These are phyloP conservation scores for Clistopyga incitator DNA, from an alignment of 2,888 invertebrate species.

Conservation along the genomic window DNA sequence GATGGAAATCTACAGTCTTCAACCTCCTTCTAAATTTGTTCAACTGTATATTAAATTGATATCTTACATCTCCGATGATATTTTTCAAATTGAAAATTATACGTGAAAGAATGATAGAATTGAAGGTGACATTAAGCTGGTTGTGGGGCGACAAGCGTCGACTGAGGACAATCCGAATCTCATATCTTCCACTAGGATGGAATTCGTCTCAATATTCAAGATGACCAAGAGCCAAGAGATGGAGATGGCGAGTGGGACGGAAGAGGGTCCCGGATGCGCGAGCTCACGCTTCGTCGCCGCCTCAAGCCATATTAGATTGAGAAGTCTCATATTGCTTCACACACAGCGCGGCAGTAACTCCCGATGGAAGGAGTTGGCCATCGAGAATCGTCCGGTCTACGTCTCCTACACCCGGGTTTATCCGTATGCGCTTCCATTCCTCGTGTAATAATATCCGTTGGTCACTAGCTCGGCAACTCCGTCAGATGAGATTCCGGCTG, in stretches of 20 bases:
- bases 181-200: constrained; percentile 83
- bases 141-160: constrained; percentile 37
- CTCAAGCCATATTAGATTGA: constrained; percentile 83
- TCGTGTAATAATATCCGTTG: constrained; percentile 79
- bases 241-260: constrained; percentile 64
- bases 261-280: constrained; percentile 77
- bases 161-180: constrained; percentile 80
- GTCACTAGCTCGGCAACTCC: constrained; percentile 48
- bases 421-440: constrained; percentile 69
- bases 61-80: not conserved
- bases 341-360: constrained; percentile 31
- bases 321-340: constrained; percentile 82
- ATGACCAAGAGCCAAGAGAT: constrained; percentile 79
- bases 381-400: constrained; percentile 18
- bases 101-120: constrained; percentile 32
- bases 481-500: constrained; percentile 40
- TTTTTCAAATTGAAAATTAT: constrained; percentile 25
- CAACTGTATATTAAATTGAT: not conserved
- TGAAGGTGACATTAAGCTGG: constrained; percentile 37
- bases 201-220: constrained; percentile 83
- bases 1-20: too few relatives aligned
- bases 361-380: constrained; percentile 45
- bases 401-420: constrained; percentile 70
- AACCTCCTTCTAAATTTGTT: not conserved
- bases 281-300: constrained; percentile 84